Conservation (phyloP, 1,140 invertebrate species). For the Anastrepha obliqua region DNA sequence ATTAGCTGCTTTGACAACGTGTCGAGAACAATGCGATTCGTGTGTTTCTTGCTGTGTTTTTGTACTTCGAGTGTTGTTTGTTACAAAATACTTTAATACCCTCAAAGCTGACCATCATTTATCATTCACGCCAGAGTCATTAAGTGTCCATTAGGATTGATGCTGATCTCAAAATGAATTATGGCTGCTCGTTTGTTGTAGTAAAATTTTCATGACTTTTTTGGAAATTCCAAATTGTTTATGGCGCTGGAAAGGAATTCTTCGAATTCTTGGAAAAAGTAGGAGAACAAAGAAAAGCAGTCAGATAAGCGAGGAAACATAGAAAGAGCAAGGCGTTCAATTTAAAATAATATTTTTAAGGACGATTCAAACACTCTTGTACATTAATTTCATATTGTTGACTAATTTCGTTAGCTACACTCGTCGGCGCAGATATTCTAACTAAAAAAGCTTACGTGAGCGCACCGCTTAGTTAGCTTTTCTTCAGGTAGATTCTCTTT, state of each 20-base stretch:
- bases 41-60: constrained; percentile 39
- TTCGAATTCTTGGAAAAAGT: constrained; percentile 15
- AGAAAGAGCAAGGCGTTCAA: too few relatives aligned
- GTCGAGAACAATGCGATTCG: constrained; percentile 42
- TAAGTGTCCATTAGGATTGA: constrained; percentile 44
- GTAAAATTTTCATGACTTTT: constrained; percentile 20
- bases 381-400: too few relatives aligned
- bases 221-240: neutral
- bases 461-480: too few relatives aligned
- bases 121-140: constrained; percentile 14
- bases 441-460: too few relatives aligned
- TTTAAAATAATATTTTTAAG: too few relatives aligned
- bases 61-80: constrained; percentile 17
- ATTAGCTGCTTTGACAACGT: constrained; percentile 39
- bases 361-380: too few relatives aligned
- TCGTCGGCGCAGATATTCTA: too few relatives aligned
- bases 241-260: too few relatives aligned
- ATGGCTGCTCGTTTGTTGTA: neutral
- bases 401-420: too few relatives aligned
- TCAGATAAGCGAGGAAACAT: neutral
- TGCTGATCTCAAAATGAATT: constrained; percentile 45
- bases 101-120: neutral
- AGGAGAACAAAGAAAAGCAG: neutral
- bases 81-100: constrained; percentile 48
- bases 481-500: too few relatives aligned